Percentiles rank a stretch among this genome's conserved stretches.
Conservation (phyloP, 2,888 invertebrate genomes). For the Caenorhabditis sp. region DNA sequence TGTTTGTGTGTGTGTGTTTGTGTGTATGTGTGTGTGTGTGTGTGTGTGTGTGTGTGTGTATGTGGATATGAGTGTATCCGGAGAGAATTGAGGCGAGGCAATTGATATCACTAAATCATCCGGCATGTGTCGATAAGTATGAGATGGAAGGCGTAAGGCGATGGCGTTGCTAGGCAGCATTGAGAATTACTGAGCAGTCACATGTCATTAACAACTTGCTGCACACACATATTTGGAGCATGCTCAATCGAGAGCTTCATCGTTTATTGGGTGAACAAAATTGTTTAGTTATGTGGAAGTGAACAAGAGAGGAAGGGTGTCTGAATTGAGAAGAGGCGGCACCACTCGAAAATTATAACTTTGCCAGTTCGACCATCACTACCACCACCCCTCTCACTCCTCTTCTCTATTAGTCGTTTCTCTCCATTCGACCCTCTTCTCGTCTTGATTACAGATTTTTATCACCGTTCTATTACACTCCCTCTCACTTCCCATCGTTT, state of each 20-base stretch:
- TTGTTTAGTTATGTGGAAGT: conserved; percentile 49
- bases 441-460: conserved; percentile 18
- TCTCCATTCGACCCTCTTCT: neutral
- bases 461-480: conserved; percentile 24
- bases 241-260: neutral
- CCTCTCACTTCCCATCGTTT: neutral
- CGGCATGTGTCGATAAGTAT: conserved; percentile 35
- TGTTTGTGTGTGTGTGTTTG: conserved; percentile 25
- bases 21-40: too few species aligned
- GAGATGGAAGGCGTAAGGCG: neutral
- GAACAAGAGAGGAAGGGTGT: conserved; percentile 13
- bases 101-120: conserved; percentile 61
- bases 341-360: conserved; percentile 37
- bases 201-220: neutral
- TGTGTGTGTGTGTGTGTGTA: too few species aligned
- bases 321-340: conserved; percentile 5
- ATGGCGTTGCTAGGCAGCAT: conserved; percentile 11
- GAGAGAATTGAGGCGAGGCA: conserved; percentile 12
- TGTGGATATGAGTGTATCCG: conserved; percentile 15
- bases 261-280: conserved; percentile 7
- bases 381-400: neutral
- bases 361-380: neutral
- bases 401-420: neutral
- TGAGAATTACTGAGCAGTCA: neutral
- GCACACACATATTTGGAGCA: neutral